Base-by-base conservation (phyloP, 2,888 invertebrate species). In the Nymphalis c-album region DNA sequence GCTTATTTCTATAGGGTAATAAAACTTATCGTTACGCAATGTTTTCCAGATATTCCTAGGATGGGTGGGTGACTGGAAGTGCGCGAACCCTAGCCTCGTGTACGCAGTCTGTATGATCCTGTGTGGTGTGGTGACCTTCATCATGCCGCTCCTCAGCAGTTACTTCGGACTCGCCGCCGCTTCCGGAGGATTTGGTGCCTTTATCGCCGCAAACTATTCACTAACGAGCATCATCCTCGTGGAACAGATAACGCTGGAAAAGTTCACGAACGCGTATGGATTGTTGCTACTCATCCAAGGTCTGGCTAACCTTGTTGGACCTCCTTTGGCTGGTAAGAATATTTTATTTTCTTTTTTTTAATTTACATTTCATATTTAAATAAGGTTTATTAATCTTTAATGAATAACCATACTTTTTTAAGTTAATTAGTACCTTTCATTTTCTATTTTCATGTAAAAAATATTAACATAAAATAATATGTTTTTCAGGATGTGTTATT, bases 261-360 rank as follows among this genome's bases (percentile, higher is more conserved):
- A 96, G 78, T 97, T 98, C 84, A 97, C 98, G 59, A 97, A 96
- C 82, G 98, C 98, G 6, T 98, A 98, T 81, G 98, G 98, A 0
- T 87, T 98, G 76, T 87, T 98, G 77, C 92, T 98, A 80, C 92
- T 98, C 61, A 96, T 97, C 26, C 98, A 98, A 86, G 98, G 98
- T 2, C 87, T 98, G 46, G 97, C 97, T 2, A 98, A 98, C 85
- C 93, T 98, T 18, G 90, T 97, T 73, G 98, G 98, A 60, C 98
- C 98, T 40, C 97, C 98, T 1, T 82, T 98, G 26, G 98, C 96
- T 79, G 98, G 98, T 97, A 84, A 90, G 83, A 80, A 8, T 5
- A 16, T n/a, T 47, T 51, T n/a, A n/a, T n/a, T n/a, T n/a, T n/a
- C n/a, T 17, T 45, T 60, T 17, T 22, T 16, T 26, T 10, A 6